Percentiles rank a stretch among this genome's conserved stretches.
Conservation (phyloP, 2,888 invertebrate genomes). For the Heteromyza rotundicornis region DNA sequence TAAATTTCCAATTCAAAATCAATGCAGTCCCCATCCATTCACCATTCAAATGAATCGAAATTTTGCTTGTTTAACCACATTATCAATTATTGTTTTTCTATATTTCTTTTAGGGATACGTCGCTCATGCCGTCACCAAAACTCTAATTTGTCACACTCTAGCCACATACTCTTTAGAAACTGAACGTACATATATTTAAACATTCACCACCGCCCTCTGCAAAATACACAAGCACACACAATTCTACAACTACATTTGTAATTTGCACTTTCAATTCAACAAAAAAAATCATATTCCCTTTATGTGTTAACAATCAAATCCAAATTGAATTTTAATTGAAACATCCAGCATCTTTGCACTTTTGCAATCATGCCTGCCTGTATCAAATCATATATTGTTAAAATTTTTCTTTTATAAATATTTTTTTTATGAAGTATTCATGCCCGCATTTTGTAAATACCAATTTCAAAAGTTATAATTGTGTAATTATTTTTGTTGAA, state of each 20-base stretch:
- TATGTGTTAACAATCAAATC: not conserved
- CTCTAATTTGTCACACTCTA: slow-evolving; percentile 44
- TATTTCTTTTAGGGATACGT: slow-evolving; percentile 52
- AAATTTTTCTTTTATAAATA: not conserved
- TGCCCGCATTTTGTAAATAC: not conserved
- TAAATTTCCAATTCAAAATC: slow-evolving; percentile 22
- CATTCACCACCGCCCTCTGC: not conserved
- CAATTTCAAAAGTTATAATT: slow-evolving; percentile 4
- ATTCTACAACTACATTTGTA: too few relatives aligned
- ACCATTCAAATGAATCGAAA: not conserved
- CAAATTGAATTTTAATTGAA: too few relatives aligned
- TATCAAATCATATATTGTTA: not conserved
- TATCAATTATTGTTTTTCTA: slow-evolving; percentile 44
- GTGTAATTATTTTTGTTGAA: slow-evolving; percentile 30
- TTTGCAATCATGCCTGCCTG: too few relatives aligned
- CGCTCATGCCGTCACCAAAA: slow-evolving; percentile 56
- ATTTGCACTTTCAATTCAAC: too few relatives aligned
- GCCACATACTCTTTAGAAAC: not conserved
- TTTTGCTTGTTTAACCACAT: not conserved
- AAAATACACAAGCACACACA: too few relatives aligned
- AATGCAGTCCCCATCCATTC: not conserved
- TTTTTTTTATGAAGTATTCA: not conserved
- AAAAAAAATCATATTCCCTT: too few relatives aligned
- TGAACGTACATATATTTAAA: not conserved
- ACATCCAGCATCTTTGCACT: not conserved